Evolutionary conservation across 2,888 invertebrate genomes (phyloP), one percentile per base, ranked within the genome.

Genomic region (Oscheius myriophilus): DNA sequence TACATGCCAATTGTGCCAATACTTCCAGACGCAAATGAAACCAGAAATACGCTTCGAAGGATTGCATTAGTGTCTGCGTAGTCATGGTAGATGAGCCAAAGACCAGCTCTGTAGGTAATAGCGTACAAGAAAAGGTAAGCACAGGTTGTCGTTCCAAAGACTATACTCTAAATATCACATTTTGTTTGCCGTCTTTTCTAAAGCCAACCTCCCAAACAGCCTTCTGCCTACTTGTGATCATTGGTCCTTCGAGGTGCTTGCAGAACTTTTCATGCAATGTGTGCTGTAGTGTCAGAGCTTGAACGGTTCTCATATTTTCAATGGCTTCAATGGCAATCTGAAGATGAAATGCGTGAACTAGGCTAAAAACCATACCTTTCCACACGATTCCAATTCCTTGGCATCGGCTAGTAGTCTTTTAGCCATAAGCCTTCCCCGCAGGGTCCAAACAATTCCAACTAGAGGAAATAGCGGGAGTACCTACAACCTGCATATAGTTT

Each of bases 1-100:
- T 87, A 87, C 2, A 88, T 85, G 0, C 85, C 82, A 4, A 87
- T 85, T 71, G 87, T 87, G 41, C 88, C 89, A 43, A 88, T 79
- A 14, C 87, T 86, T 23, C 89, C 86, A 2, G 89, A 89, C 52
- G 89, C 88, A 79, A 90, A 89, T 1, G 89, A 87, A 61, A 90
- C 87, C 7, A 89, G 89, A 75, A 90, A 90, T 78, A 90, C 89
- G 23, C 41, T 39, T 25, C 63, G 23, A 6, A 88, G 88, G 41
- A 89, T 88, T 69, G 84, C 76, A 42, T 87, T 81, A 2, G 89
- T 87, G 0, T 80, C 75, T 86, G 88, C 87, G n/a, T 87, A 86
- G n/a, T 86, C 87, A n/a, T 86, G 78, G 64, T 57, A 67, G 23
- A 90, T 88, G 16, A 88, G 78, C 62, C 80, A 86, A 1, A 86